Base-by-base conservation (phyloP, 2,113 vertebrate species). In the Chauna torquata region DNA sequence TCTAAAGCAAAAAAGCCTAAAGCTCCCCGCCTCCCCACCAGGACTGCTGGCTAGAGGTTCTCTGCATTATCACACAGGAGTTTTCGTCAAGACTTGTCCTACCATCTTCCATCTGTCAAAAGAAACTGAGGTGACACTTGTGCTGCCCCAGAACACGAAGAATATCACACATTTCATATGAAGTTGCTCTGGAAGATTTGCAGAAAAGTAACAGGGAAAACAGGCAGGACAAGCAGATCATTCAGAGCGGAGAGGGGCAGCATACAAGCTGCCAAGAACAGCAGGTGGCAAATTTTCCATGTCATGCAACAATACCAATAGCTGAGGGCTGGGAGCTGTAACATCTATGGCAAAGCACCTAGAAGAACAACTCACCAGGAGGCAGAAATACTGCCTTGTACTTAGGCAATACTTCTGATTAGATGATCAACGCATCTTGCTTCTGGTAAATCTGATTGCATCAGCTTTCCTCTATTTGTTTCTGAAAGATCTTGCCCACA, bases 221-320 rank as follows among this genome's bases (percentile, higher is more conserved):
- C 0, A 16, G 25, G 50, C 30, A 14, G 0, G 4, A 50, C 4
- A 10, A 50, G 30, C 16, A 14, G 36, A 66, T 58, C 50, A 17
- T 50, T 25, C 17, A 32, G 36, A 52, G 44, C 52, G 18, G 19
- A 58, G 36, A 44, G 19, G 10, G 36, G 77, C 66, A 40, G 28
- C 15, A 18, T 8, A 27, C 1, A 5, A 47, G 57, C 58, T 64
- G 66, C 49, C 58, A 22, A 58, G 44, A 72, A 3, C 3, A 2
- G 70, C 38, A 82, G 52, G 44, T 34, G 30, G 61, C 20, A 36
- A 44, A 28, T 61, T 59, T 24, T 38, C 61, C 12, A 11, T 3
- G 22, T 52, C 34, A 5, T 15, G 32, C 27, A 28, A 3, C 6
- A 36, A 18, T 5, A 45, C 8, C 2, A 16, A 27, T 3, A 38